Conservation (phyloP, 1,140 invertebrate genomes). For the Drosophila pseudoananassae region DNA sequence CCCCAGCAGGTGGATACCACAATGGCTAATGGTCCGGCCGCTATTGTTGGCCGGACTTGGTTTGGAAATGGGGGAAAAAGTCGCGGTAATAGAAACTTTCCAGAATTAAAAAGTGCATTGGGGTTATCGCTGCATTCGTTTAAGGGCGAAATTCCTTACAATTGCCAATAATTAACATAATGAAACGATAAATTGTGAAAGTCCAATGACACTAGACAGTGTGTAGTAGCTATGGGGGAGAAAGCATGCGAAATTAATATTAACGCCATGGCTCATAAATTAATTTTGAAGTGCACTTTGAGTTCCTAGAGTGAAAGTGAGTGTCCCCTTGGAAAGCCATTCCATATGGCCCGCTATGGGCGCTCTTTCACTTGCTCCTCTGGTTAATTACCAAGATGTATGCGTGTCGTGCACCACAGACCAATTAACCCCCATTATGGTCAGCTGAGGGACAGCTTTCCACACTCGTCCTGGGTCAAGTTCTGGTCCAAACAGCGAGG, state of each 20-base stretch:
- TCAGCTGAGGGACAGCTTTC: slow-evolving; percentile 51
- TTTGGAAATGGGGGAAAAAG: slow-evolving; percentile 3
- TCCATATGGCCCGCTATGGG: slow-evolving; percentile 52
- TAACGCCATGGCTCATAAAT: slow-evolving; percentile 77
- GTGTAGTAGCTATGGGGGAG: slow-evolving; percentile 36
- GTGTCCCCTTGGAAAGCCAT: slow-evolving; percentile 35
- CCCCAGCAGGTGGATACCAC: slow-evolving; percentile 15
- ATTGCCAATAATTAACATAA: slow-evolving; percentile 83
- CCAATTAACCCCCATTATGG: slow-evolving; percentile 84
- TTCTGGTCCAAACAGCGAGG: slow-evolving; percentile 36
- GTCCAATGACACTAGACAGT: slow-evolving; percentile 67
- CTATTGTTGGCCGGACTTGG: slow-evolving; percentile 24
- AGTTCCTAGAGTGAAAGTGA: slow-evolving; percentile 56
- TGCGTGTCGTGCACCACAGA: slow-evolving; percentile 83
- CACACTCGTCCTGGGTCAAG: slow-evolving; percentile 76
- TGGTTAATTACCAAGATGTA: slow-evolving; percentile 83
- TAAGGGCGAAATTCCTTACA: slow-evolving; percentile 44
- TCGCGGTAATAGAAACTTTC: slow-evolving; percentile 17
- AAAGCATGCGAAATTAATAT: slow-evolving; percentile 72
- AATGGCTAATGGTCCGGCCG: slow-evolving; percentile 27
- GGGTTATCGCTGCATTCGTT: slow-evolving; percentile 49
- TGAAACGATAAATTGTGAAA: slow-evolving; percentile 79
- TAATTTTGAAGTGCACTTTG: slow-evolving; percentile 68
- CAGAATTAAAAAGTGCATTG: slow-evolving; percentile 57
- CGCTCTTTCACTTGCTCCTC: slow-evolving; percentile 56